Percentiles rank a stretch among this genome's conserved stretches.
These are phyloP conservation scores for Drosophila nebulosa DNA, from an alignment of 1,140 invertebrate species.

Conservation along the genomic window DNA sequence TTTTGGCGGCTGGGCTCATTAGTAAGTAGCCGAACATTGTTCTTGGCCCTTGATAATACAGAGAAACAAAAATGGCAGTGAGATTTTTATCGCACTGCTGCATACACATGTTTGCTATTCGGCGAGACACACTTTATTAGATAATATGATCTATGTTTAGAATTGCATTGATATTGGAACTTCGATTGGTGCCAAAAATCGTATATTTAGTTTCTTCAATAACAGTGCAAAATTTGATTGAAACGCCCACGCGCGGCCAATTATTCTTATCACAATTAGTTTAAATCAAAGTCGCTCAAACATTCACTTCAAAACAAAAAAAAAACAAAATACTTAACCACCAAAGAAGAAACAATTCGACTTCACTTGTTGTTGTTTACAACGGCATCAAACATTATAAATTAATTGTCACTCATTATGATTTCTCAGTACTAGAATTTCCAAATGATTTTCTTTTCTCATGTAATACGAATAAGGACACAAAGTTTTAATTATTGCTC, in stretches of 20 bases:
- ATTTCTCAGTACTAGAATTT: too few species aligned
- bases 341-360: background rate
- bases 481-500: too few species aligned
- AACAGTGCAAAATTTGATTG: background rate
- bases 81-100: background rate
- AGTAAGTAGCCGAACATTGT: conserved; percentile 34
- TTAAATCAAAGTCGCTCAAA: background rate
- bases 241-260: background rate
- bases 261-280: background rate
- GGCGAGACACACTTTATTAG: conserved; percentile 17
- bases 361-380: background rate
- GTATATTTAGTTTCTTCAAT: background rate
- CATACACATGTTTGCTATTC: background rate
- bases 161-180: background rate
- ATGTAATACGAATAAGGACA: too few species aligned
- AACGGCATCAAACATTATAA: background rate
- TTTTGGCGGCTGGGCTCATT: conserved; percentile 28
- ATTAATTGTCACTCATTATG: too few species aligned
- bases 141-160: conserved; percentile 6
- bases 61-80: background rate
- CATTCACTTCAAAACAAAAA: background rate
- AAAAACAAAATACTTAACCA: too few species aligned
- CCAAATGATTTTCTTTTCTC: too few species aligned
- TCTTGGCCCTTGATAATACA: background rate
- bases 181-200: too few species aligned